phyloP scores from a whole-genome alignment of 1,140 invertebrate species.

The Varroa destructor region DNA sequence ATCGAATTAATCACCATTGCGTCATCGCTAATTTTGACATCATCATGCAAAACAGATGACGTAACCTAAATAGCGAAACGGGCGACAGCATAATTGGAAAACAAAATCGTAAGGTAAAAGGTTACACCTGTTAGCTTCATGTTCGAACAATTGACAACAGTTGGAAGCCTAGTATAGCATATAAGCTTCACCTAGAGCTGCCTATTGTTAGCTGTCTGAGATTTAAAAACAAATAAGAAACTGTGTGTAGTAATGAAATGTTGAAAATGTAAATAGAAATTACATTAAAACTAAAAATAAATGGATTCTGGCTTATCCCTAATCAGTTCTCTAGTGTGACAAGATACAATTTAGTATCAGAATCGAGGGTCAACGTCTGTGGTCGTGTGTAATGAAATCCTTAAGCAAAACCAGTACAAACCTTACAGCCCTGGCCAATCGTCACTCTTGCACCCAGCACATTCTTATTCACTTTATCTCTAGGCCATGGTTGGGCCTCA shows the following conservation, averaged over 20 bases:
- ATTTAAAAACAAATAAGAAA: not conserved
- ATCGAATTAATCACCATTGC: not conserved
- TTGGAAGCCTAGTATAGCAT: too few species aligned
- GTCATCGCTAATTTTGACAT: slow-evolving; percentile 1
- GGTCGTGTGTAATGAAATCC: too few species aligned
- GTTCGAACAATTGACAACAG: too few species aligned
- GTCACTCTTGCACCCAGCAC: slow-evolving; percentile 4
- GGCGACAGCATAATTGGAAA: not conserved
- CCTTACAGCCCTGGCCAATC: slow-evolving; percentile 2
- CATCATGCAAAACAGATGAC: slow-evolving; percentile 4
- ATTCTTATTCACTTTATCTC: slow-evolving; percentile 9
- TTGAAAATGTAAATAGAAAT: too few species aligned
- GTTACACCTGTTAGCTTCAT: not conserved
- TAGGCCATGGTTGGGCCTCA: not conserved
- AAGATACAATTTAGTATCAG: too few species aligned
- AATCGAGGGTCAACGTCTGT: too few species aligned
- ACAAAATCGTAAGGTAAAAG: not conserved
- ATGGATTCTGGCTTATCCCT: too few species aligned
- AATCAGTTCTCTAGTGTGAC: too few species aligned
- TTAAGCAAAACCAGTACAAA: not conserved
- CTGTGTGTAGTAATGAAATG: not conserved
- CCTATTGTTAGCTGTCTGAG: too few species aligned
- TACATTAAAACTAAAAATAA: too few species aligned
- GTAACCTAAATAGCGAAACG: not conserved
- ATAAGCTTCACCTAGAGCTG: too few species aligned